Percentiles rank a stretch among this genome's conserved stretches.
Conservation (phyloP, 2,888 invertebrate species). For the Troglohyphantes excavatus region DNA sequence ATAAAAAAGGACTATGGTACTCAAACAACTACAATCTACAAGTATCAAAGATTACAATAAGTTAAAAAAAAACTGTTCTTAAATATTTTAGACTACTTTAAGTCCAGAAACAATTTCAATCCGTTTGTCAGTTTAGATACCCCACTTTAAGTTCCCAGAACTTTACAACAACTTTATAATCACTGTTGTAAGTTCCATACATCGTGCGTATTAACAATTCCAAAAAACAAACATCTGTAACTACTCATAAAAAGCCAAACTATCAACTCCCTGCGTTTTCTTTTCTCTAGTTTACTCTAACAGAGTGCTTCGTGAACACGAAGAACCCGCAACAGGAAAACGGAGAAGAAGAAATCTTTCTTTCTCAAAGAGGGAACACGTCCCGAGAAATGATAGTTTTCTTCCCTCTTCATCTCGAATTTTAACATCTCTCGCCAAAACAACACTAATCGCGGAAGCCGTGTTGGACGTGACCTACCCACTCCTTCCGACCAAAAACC, state of each 20-base stretch:
- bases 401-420: constrained; percentile 26
- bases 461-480: constrained; percentile 53
- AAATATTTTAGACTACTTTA: neutral
- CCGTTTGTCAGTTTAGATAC: constrained; percentile 5
- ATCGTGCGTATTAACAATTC: constrained; percentile 65
- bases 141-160: neutral
- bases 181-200: constrained; percentile 30
- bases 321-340: neutral
- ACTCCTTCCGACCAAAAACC: neutral
- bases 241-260: constrained; percentile 37
- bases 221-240: constrained; percentile 24
- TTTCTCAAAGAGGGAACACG: constrained; percentile 32
- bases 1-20: neutral
- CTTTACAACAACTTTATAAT: constrained; percentile 25
- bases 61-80: neutral
- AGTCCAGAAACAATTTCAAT: constrained; percentile 25
- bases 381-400: constrained; percentile 59
- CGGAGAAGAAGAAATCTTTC: constrained; percentile 30
- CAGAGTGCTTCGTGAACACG: constrained; percentile 2
- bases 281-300: constrained; percentile 34
- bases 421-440: constrained; percentile 73
- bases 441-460: constrained; percentile 64
- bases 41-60: neutral
- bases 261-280: neutral
- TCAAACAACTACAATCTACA: neutral